Evolutionary conservation across 2,888 invertebrate species (phyloP).

Genomic region (Bursaphelenchus okinawaensis): DNA sequence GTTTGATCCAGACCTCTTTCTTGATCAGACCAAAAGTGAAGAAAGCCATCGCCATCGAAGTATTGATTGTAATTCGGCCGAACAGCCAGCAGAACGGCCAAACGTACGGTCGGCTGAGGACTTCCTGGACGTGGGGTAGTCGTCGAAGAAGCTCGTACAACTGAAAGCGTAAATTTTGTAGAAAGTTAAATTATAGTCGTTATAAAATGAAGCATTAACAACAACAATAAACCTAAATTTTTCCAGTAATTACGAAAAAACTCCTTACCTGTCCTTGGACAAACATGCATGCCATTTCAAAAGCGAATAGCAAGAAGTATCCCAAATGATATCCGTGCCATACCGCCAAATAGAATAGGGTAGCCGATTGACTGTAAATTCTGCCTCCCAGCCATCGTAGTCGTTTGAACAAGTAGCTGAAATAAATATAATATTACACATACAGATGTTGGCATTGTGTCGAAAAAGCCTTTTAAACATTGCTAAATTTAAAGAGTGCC

Average conservation of each 20-base stretch:
- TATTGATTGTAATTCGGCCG: slow-evolving; percentile 44
- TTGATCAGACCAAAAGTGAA: slow-evolving; percentile 57
- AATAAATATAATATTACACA: slow-evolving; percentile 2
- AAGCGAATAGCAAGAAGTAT: slow-evolving; percentile 84
- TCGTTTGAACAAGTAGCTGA: slow-evolving; percentile 76
- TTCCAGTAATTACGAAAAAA: too few relatives aligned
- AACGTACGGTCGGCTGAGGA: slow-evolving; percentile 36
- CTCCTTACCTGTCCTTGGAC: slow-evolving; percentile 76
- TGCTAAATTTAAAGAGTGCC: neutral
- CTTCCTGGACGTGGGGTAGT: slow-evolving; percentile 39
- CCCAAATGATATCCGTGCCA: slow-evolving; percentile 95
- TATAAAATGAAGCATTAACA: slow-evolving; percentile 12
- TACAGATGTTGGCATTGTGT: too few relatives aligned
- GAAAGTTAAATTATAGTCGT: slow-evolving; percentile 1
- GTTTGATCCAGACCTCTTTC: slow-evolving; percentile 49
- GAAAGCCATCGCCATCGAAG: slow-evolving; percentile 55
- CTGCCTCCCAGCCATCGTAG: slow-evolving; percentile 81
- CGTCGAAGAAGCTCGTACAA: slow-evolving; percentile 45
- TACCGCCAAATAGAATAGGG: slow-evolving; percentile 79
- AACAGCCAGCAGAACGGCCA: slow-evolving; percentile 47
- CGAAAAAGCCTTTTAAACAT: too few relatives aligned
- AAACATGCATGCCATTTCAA: slow-evolving; percentile 81
- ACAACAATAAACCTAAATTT: too few relatives aligned
- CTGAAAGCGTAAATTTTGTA: slow-evolving; percentile 29
- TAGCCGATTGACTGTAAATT: slow-evolving; percentile 72